phyloP scores from a whole-genome alignment of 2,797 vertebrate species.

The Microhierax caerulescens region DNA sequence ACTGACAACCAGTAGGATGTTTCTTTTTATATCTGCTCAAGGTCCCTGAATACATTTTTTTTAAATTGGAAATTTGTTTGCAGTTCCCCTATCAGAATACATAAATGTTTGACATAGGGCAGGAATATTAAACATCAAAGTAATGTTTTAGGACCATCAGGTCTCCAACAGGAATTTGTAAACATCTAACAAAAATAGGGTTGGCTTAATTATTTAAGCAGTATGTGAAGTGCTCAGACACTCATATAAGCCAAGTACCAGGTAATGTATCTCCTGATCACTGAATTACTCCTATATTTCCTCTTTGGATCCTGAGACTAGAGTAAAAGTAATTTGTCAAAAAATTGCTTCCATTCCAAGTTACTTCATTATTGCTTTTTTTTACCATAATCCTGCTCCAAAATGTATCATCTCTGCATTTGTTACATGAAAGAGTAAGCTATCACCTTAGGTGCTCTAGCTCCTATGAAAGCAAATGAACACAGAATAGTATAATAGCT shows the following conservation, averaged over 20 bases:
- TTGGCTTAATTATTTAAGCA: not conserved
- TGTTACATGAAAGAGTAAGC: not conserved
- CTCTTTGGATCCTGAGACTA: not conserved
- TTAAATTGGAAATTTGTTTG: not conserved
- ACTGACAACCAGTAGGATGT: not conserved
- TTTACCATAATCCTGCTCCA: not conserved
- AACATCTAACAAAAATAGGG: not conserved
- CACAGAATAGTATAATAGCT: not conserved
- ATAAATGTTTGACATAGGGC: not conserved
- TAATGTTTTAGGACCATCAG: not conserved
- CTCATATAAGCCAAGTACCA: not conserved
- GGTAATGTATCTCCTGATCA: not conserved
- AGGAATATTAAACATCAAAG: not conserved
- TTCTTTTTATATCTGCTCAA: not conserved
- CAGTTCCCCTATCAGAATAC: not conserved
- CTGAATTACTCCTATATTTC: not conserved
- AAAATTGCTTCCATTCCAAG: not conserved
- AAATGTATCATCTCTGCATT: not conserved
- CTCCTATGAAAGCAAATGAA: not conserved
- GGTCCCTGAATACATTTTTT: not conserved
- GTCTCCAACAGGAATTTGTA: not conserved
- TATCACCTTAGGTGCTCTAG: not conserved
- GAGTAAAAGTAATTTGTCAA: not conserved
- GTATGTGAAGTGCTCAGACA: not conserved
- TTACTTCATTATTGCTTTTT: not conserved